Evolutionary conservation across 2,797 vertebrate genomes (phyloP), one percentile per base, ranked within the genome.

Genomic region (Podarcis siculus): DNA sequence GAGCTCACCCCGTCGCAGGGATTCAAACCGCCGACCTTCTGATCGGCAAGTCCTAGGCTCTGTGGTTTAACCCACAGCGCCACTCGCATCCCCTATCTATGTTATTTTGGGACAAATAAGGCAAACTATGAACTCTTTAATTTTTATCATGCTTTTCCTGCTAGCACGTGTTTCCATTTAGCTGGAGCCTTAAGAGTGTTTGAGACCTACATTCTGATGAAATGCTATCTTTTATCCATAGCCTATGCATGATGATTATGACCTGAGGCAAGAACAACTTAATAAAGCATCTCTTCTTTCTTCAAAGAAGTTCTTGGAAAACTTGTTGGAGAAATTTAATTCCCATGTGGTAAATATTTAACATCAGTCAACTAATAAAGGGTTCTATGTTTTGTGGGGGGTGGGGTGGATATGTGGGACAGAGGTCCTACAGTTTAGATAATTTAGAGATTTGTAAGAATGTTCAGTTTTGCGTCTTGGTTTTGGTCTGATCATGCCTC

Each of bases 161-260:
- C 15, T 89, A 23, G 23, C 49, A 55, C 1, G 45, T 49, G 49
- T 55, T 55, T 55, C 49, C 10, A 30, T 75, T 55, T 2, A 77
- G 30, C 37, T 30, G 8, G 39, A 79, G 27, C 64, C 67, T 71
- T 75, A 80, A 15, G 35, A 83, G 45, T 37, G 23, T 37, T 49
- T 58, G 79, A 73, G 55, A 83, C 92, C 86, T 71, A 27, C 86
- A 0, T 92, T 84, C 69, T 94, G 75, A 55, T 89, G 25, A 89
- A 93, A 89, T 89, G 19, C 55, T 55, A 5, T 87, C 17, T 75
- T 94, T 94, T 75, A 81, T 95, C 94, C 86, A 3, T 93, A 99
- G 99, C 99, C 99, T 4, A 99, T 99, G 99, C 99, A 99, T 64
- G 99, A 99, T 93, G 98, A 99, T 92, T 99, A 99, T 42, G 99